Evolutionary conservation across 2,888 invertebrate genomes (phyloP), one percentile per base, ranked within the genome.

Genomic region (Calliphora vomitoria): DNA sequence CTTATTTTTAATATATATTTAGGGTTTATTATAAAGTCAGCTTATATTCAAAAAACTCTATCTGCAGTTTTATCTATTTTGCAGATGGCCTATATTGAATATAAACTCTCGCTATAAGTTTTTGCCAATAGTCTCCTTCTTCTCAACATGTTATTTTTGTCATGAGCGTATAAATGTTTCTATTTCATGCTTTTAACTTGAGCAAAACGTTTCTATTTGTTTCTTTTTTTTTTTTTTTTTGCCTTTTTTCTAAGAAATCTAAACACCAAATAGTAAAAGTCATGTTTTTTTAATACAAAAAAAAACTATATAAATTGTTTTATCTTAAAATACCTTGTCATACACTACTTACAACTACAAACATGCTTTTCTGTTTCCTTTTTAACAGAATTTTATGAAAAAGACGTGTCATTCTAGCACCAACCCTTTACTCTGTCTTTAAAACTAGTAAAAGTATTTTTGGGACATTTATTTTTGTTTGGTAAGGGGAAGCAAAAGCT

Each of bases 151-250:
- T 44, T 10, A 10, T 10, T 44, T 8, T 44, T 44, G n/a, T n/a
- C n/a, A n/a, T n/a, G n/a, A n/a, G n/a, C n/a, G n/a, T 44, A 10
- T 11, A 10, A 44, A 41, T 25, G 11, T 74, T 74, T 74, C 44
- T 13, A 44, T 60, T 74, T 60, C 44, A 62, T 75, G 62, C 75
- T 75, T 44, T 62, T 62, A 18, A 11, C 62, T 62, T 20, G 13
- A 18, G 1, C 15, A 50, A 50, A 50, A 13, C 13, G 11, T 15
- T 15, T 13, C n/a, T 50, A 3, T 4, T n/a, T n/a, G n/a, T n/a
- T n/a, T n/a, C n/a, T n/a, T n/a, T n/a, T n/a, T n/a, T n/a, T n/a
- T n/a, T n/a, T n/a, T n/a, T n/a, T n/a, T n/a, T n/a, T n/a, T n/a
- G n/a, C n/a, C n/a, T n/a, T n/a, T n/a, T n/a, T n/a, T n/a, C n/a